Conservation (phyloP, 2,888 invertebrate species). For the Gerris lacustris region DNA sequence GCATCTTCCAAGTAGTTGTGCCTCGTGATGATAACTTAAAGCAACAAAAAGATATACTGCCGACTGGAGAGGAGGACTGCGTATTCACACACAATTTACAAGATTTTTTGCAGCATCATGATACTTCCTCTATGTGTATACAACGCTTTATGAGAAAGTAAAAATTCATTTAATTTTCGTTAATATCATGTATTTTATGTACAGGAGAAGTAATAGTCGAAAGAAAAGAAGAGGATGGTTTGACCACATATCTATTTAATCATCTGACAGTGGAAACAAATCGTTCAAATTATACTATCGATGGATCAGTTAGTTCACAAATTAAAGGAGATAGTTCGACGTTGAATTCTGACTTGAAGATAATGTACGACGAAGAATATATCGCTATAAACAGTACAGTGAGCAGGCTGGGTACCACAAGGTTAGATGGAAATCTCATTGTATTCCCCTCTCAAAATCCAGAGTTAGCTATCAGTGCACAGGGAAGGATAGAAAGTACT, state of each 20-base stretch:
- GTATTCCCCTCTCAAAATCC: slow-evolving; percentile 49
- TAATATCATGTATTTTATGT: not conserved
- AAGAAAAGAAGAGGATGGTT: slow-evolving; percentile 36
- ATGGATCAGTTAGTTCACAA: slow-evolving; percentile 42
- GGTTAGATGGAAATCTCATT: slow-evolving; percentile 41
- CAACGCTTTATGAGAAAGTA: too few relatives aligned
- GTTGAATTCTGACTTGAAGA: slow-evolving; percentile 40
- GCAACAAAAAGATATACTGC: too few relatives aligned
- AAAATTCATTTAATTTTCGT: too few relatives aligned
- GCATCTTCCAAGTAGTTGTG: too few relatives aligned
- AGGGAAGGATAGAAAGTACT: slow-evolving; percentile 39
- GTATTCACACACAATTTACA: too few relatives aligned
- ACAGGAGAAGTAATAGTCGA: slow-evolving; percentile 36
- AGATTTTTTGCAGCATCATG: too few relatives aligned
- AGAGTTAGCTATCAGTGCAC: slow-evolving; percentile 46
- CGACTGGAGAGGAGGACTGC: too few relatives aligned
- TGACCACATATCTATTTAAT: slow-evolving; percentile 46
- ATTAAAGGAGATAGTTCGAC: slow-evolving; percentile 32
- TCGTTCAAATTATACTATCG: slow-evolving; percentile 36
- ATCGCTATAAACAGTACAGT: slow-evolving; percentile 36
- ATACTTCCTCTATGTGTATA: too few relatives aligned
- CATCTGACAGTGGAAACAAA: slow-evolving; percentile 42
- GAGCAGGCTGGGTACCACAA: slow-evolving; percentile 33
- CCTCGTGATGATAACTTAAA: too few relatives aligned
- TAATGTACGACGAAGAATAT: slow-evolving; percentile 41